These are phyloP conservation scores for Drosophila pruinosa DNA, from an alignment of 1,140 invertebrate genomes.

Conservation along the genomic window DNA sequence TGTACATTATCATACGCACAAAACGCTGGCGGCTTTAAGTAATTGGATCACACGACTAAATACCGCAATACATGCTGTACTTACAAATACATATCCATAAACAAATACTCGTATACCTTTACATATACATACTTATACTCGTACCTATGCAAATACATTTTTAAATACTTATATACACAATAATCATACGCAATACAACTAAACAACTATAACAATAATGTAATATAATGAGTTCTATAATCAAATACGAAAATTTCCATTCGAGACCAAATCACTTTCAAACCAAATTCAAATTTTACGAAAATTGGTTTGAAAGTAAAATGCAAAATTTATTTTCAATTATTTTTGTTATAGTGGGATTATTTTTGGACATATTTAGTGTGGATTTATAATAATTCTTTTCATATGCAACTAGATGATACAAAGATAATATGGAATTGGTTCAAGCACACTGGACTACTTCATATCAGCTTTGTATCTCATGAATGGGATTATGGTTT, in stretches of 20 bases:
- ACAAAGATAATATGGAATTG: not conserved
- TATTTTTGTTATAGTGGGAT: not conserved
- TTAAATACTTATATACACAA: not conserved
- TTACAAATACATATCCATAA: constrained; percentile 8
- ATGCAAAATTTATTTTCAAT: not conserved
- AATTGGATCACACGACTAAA: constrained; percentile 46
- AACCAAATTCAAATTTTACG: too few species aligned
- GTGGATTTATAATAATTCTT: not conserved
- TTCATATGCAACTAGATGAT: not conserved
- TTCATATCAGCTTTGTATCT: constrained; percentile 1
- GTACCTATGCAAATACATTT: not conserved
- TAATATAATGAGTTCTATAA: not conserved
- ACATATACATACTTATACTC: constrained; percentile 9
- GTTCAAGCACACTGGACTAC: not conserved
- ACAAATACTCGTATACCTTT: too few species aligned
- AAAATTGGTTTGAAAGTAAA: not conserved
- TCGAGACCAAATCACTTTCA: not conserved
- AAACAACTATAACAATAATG: not conserved
- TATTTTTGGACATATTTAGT: not conserved
- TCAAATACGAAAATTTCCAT: not conserved
- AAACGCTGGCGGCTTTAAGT: constrained; percentile 35
- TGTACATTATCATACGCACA: constrained; percentile 47
- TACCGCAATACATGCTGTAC: constrained; percentile 31
- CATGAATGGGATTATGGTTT: constrained; percentile 9
- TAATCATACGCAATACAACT: constrained; percentile 13